These are phyloP conservation scores for Uria aalge DNA, from an alignment of 2,113 vertebrate genomes.

Conservation along the genomic window DNA sequence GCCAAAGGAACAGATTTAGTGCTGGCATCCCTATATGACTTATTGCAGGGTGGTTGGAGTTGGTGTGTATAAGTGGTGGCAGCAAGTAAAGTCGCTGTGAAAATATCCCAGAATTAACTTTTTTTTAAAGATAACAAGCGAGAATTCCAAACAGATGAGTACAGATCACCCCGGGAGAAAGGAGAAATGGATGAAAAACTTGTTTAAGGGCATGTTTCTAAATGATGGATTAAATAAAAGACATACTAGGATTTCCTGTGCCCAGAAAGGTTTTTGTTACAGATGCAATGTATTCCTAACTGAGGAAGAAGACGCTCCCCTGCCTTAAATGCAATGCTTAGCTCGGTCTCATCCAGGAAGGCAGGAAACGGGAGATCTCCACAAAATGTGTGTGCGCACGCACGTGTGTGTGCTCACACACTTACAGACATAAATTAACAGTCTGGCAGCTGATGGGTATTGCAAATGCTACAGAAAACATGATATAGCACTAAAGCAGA, in stretches of 20 bases:
- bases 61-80: accelerated
- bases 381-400: not conserved
- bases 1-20: not conserved
- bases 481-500: conserved; percentile 14
- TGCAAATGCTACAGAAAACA: conserved; percentile 23
- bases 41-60: not conserved
- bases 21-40: accelerated
- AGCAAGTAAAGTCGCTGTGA: not conserved
- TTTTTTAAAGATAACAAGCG: not conserved
- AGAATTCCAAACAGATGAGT: not conserved
- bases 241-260: not conserved
- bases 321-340: not conserved
- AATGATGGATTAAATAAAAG: not conserved
- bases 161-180: not conserved
- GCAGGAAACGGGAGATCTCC: not conserved
- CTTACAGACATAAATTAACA: conserved; percentile 11
- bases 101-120: not conserved
- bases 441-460: conserved; percentile 2
- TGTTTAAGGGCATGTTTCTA: not conserved
- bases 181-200: not conserved
- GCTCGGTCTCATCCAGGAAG: not conserved
- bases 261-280: not conserved
- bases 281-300: not conserved
- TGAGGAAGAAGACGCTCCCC: not conserved
- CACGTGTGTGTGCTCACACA: not conserved